These are phyloP conservation scores for Penaeus chinensis DNA, from an alignment of 1,140 invertebrate species.

Conservation along the genomic window DNA sequence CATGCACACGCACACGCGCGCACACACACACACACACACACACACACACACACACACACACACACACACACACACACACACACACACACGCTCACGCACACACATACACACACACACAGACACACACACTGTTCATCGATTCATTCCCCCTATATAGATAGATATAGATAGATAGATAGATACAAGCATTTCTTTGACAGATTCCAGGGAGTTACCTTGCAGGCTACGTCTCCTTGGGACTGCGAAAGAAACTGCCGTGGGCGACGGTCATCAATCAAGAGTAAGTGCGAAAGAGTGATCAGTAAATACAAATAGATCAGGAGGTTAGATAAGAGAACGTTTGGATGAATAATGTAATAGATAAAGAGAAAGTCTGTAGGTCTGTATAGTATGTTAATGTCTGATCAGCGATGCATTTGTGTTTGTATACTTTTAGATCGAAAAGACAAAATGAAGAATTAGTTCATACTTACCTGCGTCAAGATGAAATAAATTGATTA, in stretches of 20 bases:
- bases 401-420: no score
- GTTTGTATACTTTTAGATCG: no score
- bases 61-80: neutral
- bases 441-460: no score
- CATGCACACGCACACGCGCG: neutral
- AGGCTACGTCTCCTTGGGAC: neutral
- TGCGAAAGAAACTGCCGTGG: neutral
- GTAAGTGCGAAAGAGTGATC: neutral
- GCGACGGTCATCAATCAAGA: neutral
- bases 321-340: neutral
- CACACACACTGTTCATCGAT: neutral
- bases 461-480: no score
- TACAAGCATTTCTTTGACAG: neutral
- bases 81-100: neutral
- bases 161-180: constrained; percentile 2
- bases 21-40: constrained; percentile 4
- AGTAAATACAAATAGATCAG: neutral
- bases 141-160: neutral
- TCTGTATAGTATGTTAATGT: no score
- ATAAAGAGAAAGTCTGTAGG: neutral
- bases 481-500: no score
- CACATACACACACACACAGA: neutral
- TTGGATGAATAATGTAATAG: neutral
- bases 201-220: constrained; percentile 22
- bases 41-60: neutral